These are phyloP conservation scores for Morelia viridis DNA, from an alignment of 2,797 vertebrate species.

Conservation along the genomic window DNA sequence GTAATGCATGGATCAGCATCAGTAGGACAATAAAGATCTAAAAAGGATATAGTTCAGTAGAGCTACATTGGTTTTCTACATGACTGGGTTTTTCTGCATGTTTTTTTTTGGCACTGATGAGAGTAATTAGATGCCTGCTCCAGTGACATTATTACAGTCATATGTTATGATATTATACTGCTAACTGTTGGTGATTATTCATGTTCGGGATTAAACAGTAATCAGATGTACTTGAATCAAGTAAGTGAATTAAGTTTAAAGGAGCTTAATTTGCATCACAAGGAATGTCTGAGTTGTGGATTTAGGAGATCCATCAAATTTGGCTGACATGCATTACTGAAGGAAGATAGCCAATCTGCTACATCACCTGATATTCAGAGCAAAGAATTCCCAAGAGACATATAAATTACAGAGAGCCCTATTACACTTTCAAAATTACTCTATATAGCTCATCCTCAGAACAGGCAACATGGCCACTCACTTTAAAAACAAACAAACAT, in stretches of 20 bases:
- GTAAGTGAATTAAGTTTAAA: constrained; percentile 27
- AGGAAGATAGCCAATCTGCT: constrained; percentile 11
- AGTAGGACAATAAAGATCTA: not conserved
- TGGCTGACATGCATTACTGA: not conserved
- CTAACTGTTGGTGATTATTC: constrained; percentile 2
- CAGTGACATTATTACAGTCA: constrained; percentile 36
- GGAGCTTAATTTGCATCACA: not conserved
- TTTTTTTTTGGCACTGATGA: not conserved
- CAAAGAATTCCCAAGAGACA: constrained; percentile 35
- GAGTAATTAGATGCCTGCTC: constrained; percentile 29
- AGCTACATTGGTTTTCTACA: not conserved
- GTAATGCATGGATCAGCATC: not conserved
- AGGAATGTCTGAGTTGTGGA: constrained; percentile 8
- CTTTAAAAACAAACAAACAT: constrained; percentile 3
- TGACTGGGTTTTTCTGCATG: not conserved
- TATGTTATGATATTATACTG: constrained; percentile 33
- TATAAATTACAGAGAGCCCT: constrained; percentile 6
- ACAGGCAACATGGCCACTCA: constrained; percentile 37
- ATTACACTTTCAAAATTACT: constrained; percentile 45
- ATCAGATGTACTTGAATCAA: constrained; percentile 47
- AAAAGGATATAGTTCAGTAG: not conserved
- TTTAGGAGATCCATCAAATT: not conserved
- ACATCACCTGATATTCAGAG: constrained; percentile 37
- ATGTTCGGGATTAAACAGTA: constrained; percentile 37
- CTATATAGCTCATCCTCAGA: constrained; percentile 45